Conservation (phyloP, 2,113 vertebrate genomes). For the Pelecanoides urinatrix region DNA sequence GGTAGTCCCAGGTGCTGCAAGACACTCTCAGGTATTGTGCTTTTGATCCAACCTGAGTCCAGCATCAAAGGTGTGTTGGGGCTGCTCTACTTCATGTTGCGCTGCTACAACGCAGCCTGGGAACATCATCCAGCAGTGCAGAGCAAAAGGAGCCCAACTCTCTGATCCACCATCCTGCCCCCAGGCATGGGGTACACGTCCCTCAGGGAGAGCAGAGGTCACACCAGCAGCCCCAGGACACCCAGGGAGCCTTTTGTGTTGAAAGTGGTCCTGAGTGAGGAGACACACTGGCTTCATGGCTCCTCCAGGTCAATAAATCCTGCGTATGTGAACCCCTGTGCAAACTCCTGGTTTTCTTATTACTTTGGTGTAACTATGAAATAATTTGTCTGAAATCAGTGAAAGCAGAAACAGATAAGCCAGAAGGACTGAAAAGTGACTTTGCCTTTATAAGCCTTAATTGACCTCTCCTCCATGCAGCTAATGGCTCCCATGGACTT, state of each 20-base stretch:
- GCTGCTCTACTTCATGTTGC: fast-evolving
- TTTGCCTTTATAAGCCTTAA: not conserved
- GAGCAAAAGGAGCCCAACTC: not conserved
- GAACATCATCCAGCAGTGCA: not conserved
- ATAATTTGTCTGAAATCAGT: not conserved
- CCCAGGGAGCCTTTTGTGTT: not conserved
- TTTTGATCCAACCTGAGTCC: not conserved
- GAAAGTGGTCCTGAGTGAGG: not conserved
- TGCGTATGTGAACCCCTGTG: not conserved
- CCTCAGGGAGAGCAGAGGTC: not conserved
- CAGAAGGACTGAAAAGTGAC: not conserved
- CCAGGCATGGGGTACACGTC: not conserved
- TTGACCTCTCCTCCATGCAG: not conserved
- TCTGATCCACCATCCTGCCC: not conserved
- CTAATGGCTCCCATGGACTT: not conserved
- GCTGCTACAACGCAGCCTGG: not conserved
- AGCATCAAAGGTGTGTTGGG: not conserved
- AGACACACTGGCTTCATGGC: not conserved
- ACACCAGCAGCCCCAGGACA: not conserved
- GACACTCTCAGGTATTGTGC: not conserved
- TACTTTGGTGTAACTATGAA: not conserved
- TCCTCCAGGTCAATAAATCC: not conserved
- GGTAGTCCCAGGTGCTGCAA: not conserved
- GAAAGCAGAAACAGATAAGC: not conserved
- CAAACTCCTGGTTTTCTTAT: not conserved